Base-by-base conservation (phyloP, 2,797 vertebrate species). In the Odontamblyopus lacepedii region DNA sequence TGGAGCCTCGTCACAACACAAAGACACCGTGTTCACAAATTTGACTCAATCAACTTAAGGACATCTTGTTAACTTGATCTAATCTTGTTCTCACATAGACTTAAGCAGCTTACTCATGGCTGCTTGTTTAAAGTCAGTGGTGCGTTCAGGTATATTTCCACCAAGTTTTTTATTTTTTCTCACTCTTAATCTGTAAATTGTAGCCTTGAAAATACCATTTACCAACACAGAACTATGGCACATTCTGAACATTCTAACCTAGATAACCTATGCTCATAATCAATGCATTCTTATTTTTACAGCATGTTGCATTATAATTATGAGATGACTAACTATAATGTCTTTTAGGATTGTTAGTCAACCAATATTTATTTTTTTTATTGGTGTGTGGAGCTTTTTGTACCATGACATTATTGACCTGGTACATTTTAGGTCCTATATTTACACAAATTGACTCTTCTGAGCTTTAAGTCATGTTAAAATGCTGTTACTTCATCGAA, bases 51-150 rank as follows among this genome's bases (percentile, higher is more conserved):
- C 63, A 27, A 5, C n/a, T 48, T 64, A 64, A 44, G 63, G 23
- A 44, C 63, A 69, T 72, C 64, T 72, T n/a, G 41, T 81, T 69
- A 74, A 72, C 55, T 29, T 55, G 60, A 67, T 4, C 50, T 48
- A 11, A 60, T 69, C 72, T 23, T 41, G n/a, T 26, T 63, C 63
- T 41, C 50, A 41, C 62, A 62, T 0, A 32, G 30, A 61, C 44
- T 44, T 44, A 63, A 41, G 62, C 26, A 35, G 62, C 62, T 63
- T 44, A 63, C 18, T 23, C 32, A 15, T 23, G 62, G 44, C 38
- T 15, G n/a, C 41, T 13, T 15, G 35, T n/a, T 11, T 38, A 48
- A 48, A 48, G 4, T 5, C 44, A 48, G 15, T 48, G 44, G 30
- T 62, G 61, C 44, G 1, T 48, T 55, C 35, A 41, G 35, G 62